Percentiles rank a stretch among this genome's conserved stretches.
Conservation (phyloP, 1,140 invertebrate species). For the Heliconius eleuchia region DNA sequence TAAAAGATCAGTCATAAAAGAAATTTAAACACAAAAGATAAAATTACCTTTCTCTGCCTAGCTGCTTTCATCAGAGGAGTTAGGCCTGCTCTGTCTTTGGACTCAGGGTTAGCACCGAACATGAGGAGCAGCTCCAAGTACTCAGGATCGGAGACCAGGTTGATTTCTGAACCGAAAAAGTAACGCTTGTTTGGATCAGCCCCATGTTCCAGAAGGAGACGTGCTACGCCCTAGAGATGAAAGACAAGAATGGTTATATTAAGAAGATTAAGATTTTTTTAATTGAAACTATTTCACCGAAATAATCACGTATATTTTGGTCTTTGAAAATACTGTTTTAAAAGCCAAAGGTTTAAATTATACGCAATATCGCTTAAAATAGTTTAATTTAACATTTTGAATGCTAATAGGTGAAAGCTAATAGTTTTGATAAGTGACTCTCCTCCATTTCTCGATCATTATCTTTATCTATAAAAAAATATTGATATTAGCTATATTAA, state of each 20-base stretch:
- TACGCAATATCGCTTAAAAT: too few relatives aligned
- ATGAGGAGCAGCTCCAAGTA: slow-evolving; percentile 91
- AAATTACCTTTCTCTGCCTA: slow-evolving; percentile 86
- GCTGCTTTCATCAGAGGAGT: slow-evolving; percentile 95
- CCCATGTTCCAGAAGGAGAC: slow-evolving; percentile 85
- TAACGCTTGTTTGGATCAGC: slow-evolving; percentile 90
- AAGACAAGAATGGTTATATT: background rate
- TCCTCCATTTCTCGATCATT: too few relatives aligned
- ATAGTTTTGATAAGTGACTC: too few relatives aligned
- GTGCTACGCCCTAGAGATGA: slow-evolving; percentile 83
- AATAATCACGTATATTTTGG: too few relatives aligned
- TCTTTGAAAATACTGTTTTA: too few relatives aligned
- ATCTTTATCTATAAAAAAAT: too few relatives aligned
- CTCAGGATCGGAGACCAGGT: slow-evolving; percentile 91
- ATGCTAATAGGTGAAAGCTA: too few relatives aligned
- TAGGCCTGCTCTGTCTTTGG: slow-evolving; percentile 90
- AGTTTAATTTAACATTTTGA: too few relatives aligned
- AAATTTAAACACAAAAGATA: background rate
- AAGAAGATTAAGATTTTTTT: too few relatives aligned
- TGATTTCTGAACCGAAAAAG: slow-evolving; percentile 95
- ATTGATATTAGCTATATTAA: slow-evolving; percentile 7
- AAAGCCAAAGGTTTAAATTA: too few relatives aligned
- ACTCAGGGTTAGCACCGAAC: slow-evolving; percentile 93
- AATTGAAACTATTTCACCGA: too few relatives aligned
- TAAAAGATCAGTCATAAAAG: background rate